Evolutionary conservation across 2,888 invertebrate genomes (phyloP), one percentile per base, ranked within the genome.

Genomic region (Globia sparganii): DNA sequence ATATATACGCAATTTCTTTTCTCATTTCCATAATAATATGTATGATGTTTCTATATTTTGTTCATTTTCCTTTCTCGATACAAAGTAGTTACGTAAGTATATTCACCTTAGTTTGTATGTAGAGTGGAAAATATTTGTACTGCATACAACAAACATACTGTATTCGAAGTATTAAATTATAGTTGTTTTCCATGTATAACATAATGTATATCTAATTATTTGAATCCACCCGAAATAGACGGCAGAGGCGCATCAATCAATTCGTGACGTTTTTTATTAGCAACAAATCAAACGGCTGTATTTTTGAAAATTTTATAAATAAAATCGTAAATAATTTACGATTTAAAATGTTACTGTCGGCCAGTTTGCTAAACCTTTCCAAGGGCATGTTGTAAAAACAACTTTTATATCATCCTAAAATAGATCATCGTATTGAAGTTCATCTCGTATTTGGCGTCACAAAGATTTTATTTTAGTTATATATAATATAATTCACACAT

Each of bases 321-420:
- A 90, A 86, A 86, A 84, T 86, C 84, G 85, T 91, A 92, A 91
- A 92, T 92, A 86, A 89, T 94, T 93, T 93, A 93, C 91, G 89
- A 90, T 87, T 87, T 88, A 85, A 92, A 92, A 91, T 90, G 87
- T 90, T 91, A 91, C 81, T 87, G 84, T 84, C 77, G 86, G 87
- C 81, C 84, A 80, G 89, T 90, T 87, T 84, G 90, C 88, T 89
- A 91, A 92, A 92, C 93, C 94, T 93, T 92, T 90, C 88, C 95
- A 95, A 95, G 95, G 95, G 91, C 94, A 89, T 86, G 82, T 87
- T 88, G 89, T 91, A 91, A 92, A 92, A 94, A 94, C 93, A 93
- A 88, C 74, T 94, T 95, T 95, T 93, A 95, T 93, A 92, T 88
- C 93, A 88, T 89, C 93, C 90, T 89, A 83, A 93, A 94, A 95